Evolutionary conservation across 2,888 invertebrate genomes (phyloP).

Genomic region (Colletes collaris): DNA sequence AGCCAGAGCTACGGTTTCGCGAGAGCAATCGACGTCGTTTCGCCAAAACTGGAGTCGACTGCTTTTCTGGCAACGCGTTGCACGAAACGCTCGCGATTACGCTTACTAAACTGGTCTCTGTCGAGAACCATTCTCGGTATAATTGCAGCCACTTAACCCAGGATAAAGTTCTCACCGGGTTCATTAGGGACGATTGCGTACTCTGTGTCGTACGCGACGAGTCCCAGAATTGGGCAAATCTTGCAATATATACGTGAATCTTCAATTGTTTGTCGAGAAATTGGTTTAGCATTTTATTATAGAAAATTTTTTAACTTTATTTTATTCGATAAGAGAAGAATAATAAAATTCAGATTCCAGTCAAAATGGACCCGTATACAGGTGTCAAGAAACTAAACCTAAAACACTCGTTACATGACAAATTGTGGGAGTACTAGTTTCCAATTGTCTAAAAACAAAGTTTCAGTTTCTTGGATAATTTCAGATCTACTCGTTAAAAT

Average conservation of each 20-base stretch:
- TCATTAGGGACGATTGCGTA: slow-evolving; percentile 38
- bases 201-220: slow-evolving; percentile 15
- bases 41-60: slow-evolving; percentile 10
- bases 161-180: slow-evolving; percentile 22
- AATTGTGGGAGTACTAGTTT: no score
- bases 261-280: background rate
- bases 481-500: no score
- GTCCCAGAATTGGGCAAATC: background rate
- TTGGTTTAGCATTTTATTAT: no score
- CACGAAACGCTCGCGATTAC: slow-evolving; percentile 27
- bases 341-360: no score
- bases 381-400: no score
- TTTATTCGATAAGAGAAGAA: no score
- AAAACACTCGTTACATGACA: no score
- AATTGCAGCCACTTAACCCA: slow-evolving; percentile 38
- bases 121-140: slow-evolving; percentile 23
- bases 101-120: slow-evolving; percentile 27
- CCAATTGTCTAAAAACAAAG: no score
- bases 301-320: no score
- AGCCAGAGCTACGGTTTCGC: background rate
- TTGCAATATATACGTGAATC: background rate
- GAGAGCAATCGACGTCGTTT: background rate
- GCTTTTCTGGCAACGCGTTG: slow-evolving; percentile 6
- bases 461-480: no score
- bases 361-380: no score